phyloP scores from a whole-genome alignment of 2,113 vertebrate genomes.

The Perognathus longimembris region DNA sequence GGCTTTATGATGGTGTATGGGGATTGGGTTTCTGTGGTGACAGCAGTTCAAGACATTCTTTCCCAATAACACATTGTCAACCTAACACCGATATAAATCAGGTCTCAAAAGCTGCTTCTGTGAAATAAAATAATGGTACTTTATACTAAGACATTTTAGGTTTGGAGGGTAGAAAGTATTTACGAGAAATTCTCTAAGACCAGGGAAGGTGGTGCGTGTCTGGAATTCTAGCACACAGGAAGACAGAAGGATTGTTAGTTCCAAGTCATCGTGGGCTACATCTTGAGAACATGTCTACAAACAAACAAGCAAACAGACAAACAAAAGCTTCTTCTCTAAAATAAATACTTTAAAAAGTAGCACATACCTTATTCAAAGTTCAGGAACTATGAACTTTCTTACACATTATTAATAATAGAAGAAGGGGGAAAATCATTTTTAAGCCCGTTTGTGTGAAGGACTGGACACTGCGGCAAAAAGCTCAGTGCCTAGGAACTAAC shows the following conservation, averaged over 20 bases:
- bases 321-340: not conserved
- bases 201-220: not conserved
- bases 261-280: not conserved
- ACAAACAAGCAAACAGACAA: too few relatives aligned
- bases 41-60: not conserved
- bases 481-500: not conserved
- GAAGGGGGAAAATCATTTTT: not conserved
- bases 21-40: not conserved
- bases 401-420: not conserved
- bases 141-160: not conserved
- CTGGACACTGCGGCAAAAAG: not conserved
- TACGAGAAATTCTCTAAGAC: not conserved
- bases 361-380: not conserved
- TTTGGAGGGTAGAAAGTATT: not conserved
- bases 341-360: conserved; percentile 5
- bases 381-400: not conserved
- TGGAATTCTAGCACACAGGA: not conserved
- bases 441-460: not conserved
- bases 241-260: not conserved
- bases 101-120: not conserved
- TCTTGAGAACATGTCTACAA: not conserved
- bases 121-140: not conserved
- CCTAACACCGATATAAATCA: not conserved
- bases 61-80: not conserved
- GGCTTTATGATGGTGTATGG: not conserved